Base-by-base conservation (phyloP, 2,888 invertebrate species). In the Ennomos quercinarius region DNA sequence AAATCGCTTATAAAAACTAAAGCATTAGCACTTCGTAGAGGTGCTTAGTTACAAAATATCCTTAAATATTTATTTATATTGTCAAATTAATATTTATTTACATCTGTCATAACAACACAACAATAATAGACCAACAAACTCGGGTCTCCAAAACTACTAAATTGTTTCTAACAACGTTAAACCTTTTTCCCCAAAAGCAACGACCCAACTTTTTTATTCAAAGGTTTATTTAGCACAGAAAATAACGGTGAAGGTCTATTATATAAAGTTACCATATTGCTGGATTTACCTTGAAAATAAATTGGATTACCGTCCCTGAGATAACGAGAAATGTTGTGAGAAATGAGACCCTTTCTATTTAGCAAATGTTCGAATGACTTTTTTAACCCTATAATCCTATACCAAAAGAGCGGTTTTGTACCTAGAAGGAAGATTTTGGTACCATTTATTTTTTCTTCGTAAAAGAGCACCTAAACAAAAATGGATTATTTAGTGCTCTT, bases 201-300 rank as follows among this genome's bases (percentile, higher is more conserved):
- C 12, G 1, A 10, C 11, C 12, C 11, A 35, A 35, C 34, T 34
- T 38, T 48, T 50, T 53, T 61, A 47, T 41, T 54, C 53, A 36
- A 13, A 38, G 27, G 9, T 36, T 42, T 42, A 34, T 50, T 12
- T 50, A 47, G 45, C 35, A 17, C 11, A 42, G 41, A 41, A 50
- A 42, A 50, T 50, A 36, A 46, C 39, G 38, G 44, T 38, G 11
- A 46, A 47, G 42, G 50, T 17, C 9, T 54, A 40, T 48, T 48
- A 42, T 27, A 52, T 34, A 12, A 45, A 37, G 34, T 37, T 10
- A 51, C 35, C 36, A 35, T n/a, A 36, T 17, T 39, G 8, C 27
- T 13, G 57, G 57, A 72, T 72, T 66, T n/a, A 49, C 35, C 43
- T 12, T 43, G 10, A 5, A 43, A 47, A 62, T 44, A 37, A 57